Evolutionary conservation across 2,888 invertebrate genomes (phyloP).

Genomic region (Elmis aenea): DNA sequence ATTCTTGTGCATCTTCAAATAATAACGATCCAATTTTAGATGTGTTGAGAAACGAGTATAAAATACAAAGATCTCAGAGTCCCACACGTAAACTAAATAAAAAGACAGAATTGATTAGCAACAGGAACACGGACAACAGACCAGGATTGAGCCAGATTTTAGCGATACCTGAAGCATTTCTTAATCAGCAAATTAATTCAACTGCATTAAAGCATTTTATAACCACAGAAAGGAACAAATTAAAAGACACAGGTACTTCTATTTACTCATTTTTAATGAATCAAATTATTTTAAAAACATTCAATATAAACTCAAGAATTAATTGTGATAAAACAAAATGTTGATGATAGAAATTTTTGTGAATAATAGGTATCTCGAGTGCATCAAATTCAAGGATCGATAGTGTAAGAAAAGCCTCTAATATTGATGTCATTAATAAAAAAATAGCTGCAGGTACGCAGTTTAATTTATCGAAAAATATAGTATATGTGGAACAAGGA

Average conservation of each 20-base stretch:
- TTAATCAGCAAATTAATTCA: slow-evolving; percentile 13
- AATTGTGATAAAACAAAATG: too few relatives aligned
- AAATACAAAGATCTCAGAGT: slow-evolving; percentile 23
- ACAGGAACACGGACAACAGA: slow-evolving; percentile 22
- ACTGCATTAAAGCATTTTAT: slow-evolving; percentile 20
- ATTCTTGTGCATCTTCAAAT: slow-evolving; percentile 27
- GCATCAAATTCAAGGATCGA: too few relatives aligned
- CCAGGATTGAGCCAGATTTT: slow-evolving; percentile 41
- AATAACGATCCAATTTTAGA: slow-evolving; percentile 38
- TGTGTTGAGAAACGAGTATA: slow-evolving; percentile 25
- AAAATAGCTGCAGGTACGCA: too few relatives aligned
- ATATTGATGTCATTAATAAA: too few relatives aligned
- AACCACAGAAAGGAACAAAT: slow-evolving; percentile 5
- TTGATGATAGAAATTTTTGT: too few relatives aligned
- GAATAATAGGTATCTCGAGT: too few relatives aligned
- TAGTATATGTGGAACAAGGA: slow-evolving; percentile 37
- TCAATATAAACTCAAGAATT: too few relatives aligned
- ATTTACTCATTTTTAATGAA: too few relatives aligned
- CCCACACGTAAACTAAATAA: slow-evolving; percentile 16
- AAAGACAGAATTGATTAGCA: background rate
- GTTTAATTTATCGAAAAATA: slow-evolving; percentile 2
- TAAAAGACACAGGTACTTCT: too few relatives aligned
- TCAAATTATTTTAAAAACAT: too few relatives aligned
- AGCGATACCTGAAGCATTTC: slow-evolving; percentile 33
- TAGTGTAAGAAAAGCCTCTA: too few relatives aligned